A percentile compares a stretch with the other conserved stretches of the same genome.
These are phyloP conservation scores for Nasonia longicornis DNA, from an alignment of 1,140 invertebrate genomes.

Conservation along the genomic window DNA sequence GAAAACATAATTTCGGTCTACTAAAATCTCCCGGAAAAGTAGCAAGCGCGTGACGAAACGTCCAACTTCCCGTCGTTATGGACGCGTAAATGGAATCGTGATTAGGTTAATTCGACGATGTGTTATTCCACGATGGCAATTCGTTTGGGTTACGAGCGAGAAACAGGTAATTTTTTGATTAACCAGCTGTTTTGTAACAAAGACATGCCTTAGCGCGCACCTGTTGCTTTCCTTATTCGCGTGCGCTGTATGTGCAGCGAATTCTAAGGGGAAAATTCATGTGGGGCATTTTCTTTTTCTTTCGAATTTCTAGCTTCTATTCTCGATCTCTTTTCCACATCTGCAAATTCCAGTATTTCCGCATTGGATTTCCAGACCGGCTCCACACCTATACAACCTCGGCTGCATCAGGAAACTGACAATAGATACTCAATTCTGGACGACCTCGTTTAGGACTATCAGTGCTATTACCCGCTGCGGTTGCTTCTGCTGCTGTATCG, in stretches of 20 bases:
- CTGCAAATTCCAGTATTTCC: too few relatives aligned
- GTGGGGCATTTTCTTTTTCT: neutral
- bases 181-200: neutral
- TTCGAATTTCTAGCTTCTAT: neutral
- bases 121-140: neutral
- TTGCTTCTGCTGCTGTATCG: neutral
- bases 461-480: conserved; percentile 9
- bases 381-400: neutral
- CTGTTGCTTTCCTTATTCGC: neutral
- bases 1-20: too few relatives aligned
- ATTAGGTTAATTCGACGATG: neutral
- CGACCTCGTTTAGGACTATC: conserved; percentile 64
- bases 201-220: neutral
- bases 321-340: neutral
- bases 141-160: neutral
- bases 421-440: conserved; percentile 42
- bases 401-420: neutral
- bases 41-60: neutral
- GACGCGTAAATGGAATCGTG: neutral
- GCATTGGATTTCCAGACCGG: too few relatives aligned
- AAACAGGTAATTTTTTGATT: neutral
- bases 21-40: too few relatives aligned
- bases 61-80: neutral
- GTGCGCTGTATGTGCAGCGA: too few relatives aligned
- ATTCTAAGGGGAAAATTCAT: too few relatives aligned